Evolutionary conservation across 2,888 invertebrate species (phyloP), one percentile per base, ranked within the genome.

Genomic region (Drepanosiphum platanoidis): DNA sequence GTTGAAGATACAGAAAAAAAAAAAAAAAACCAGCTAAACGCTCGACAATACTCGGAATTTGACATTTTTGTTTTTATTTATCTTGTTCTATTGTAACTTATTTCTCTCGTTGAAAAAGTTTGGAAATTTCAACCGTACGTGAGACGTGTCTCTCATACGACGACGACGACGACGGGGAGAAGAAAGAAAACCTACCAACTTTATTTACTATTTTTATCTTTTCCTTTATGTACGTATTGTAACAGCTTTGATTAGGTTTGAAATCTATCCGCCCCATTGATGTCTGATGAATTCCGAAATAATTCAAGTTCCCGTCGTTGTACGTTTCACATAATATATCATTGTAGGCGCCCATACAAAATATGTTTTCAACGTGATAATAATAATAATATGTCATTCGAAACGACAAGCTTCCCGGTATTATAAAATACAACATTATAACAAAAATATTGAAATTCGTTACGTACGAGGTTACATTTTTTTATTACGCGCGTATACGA

Each of bases 21-120:
- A n/a, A n/a, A n/a, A n/a, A n/a, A n/a, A n/a, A n/a, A n/a, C n/a
- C n/a, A 71, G 27, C 68, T 70, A 70, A 70, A 80, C 52, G 27
- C 46, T 68, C 4, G 32, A 68, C 46, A 32, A 80, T 46, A 52
- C 68, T 52, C 18, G 27, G 71, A 71, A 81, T 81, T 58, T 39
- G 71, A 81, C 39, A 71, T 81, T 81, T 68, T 46, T 46, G 68
- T 68, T 79, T 66, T 71, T 81, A 58, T 81, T 81, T 81, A 61
- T 81, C 81, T 81, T 81, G 30, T 58, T 22, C 58, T 15, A 61
- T 81, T 58, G 68, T 52, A 34, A 68, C 39, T 78, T 80, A 30
- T 71, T 81, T 61, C 71, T n/a, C 39, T n/a, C 30, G 71, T 22
- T 2, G 58, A 13, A 71, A 81, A 81, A 71, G 39, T 81, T 81